Conservation (phyloP, 1,140 invertebrate genomes). For the Drosophila navojoa region DNA sequence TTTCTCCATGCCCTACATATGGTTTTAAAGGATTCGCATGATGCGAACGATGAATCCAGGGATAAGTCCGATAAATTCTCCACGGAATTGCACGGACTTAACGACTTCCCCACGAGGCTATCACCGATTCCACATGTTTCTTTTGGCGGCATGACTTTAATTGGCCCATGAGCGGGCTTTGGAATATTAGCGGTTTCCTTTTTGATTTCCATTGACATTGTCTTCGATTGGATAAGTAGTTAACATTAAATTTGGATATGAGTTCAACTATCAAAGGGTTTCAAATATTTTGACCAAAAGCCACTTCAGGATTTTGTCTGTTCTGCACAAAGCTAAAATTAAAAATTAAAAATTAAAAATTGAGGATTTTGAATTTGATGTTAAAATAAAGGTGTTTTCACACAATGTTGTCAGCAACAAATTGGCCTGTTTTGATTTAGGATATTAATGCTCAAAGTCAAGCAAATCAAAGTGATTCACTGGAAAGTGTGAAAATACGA, state of each 20-base stretch:
- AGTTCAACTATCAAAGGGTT: neutral
- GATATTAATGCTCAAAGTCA: too few species aligned
- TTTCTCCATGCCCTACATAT: slow-evolving; percentile 32
- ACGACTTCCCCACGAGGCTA: slow-evolving; percentile 1
- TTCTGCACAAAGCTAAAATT: neutral
- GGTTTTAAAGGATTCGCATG: slow-evolving; percentile 40
- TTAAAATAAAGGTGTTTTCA: neutral
- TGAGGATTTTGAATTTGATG: too few species aligned
- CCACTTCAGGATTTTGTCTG: neutral
- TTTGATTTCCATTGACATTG: slow-evolving; percentile 9
- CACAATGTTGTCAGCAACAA: too few species aligned
- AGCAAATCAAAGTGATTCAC: too few species aligned
- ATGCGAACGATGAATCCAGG: slow-evolving; percentile 36
- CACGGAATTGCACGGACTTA: neutral
- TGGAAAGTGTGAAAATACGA: too few species aligned
- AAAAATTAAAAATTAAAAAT: neutral
- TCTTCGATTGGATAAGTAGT: neutral
- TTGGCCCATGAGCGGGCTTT: neutral
- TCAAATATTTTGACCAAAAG: neutral
- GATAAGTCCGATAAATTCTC: neutral
- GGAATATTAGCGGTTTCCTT: neutral
- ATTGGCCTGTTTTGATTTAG: neutral
- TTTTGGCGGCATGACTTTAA: neutral
- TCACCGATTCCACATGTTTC: slow-evolving; percentile 14
- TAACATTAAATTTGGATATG: slow-evolving; percentile 9